These are phyloP conservation scores for Emydocephalus ijimae DNA, from an alignment of 2,113 vertebrate genomes.

Conservation along the genomic window DNA sequence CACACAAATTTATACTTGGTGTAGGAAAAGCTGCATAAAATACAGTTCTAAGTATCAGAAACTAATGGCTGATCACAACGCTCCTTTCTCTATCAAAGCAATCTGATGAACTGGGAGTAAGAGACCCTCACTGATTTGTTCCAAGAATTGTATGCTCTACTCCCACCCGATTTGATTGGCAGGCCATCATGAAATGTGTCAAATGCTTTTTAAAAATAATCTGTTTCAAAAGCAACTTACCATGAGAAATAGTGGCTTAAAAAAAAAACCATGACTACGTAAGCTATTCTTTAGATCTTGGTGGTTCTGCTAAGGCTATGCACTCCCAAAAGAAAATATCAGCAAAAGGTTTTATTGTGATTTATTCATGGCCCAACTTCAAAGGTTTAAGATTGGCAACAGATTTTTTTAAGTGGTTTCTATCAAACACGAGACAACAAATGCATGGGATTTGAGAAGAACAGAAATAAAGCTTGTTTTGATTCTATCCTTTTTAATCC, in stretches of 20 bases:
- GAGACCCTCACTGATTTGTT: background rate
- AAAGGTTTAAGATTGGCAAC: background rate
- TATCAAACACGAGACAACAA: background rate
- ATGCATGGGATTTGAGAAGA: background rate
- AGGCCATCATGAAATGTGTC: background rate
- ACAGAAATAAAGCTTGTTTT: background rate
- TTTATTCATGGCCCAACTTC: background rate
- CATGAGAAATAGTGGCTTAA: background rate
- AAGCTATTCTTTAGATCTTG: background rate
- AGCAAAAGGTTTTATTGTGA: background rate
- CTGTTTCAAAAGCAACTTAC: background rate
- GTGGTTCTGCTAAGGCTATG: background rate
- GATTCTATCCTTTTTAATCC: background rate
- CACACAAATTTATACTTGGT: background rate
- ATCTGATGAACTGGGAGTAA: background rate
- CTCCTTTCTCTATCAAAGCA: background rate
- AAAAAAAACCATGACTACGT: background rate
- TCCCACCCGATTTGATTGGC: background rate
- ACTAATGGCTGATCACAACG: background rate
- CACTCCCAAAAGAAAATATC: background rate
- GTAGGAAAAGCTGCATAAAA: background rate
- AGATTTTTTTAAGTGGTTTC: background rate
- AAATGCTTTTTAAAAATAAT: background rate
- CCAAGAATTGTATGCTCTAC: no score
- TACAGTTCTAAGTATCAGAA: background rate